Base-by-base conservation (phyloP, 64 coral and sea anemone genomes). In the Montipora cactus region DNA sequence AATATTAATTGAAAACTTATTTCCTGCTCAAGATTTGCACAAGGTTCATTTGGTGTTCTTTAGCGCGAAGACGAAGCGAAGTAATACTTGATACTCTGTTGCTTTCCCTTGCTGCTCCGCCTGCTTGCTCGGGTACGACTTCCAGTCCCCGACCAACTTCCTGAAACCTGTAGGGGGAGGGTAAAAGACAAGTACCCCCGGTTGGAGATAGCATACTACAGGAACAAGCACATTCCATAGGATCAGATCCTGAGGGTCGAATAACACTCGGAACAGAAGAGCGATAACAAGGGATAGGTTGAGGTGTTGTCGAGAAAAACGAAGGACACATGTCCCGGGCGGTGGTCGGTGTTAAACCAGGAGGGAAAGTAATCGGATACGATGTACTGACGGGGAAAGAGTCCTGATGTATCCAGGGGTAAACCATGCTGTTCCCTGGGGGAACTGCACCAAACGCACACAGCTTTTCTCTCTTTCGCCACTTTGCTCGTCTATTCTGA, bases 401-500 rank as follows among this genome's bases (percentile, higher is more conserved):
- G 73, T 97, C 93, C 59, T 95, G 93, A 37, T 94, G 69, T 23
- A 98, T 68, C 96, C 96, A 98, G 11, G 96, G 96, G 69, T 92
- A 98, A 23, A 90, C 87, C 51, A 94, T 51, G 75, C 93, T 90
- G 83, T 93, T 93, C 4, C 93, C 79, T 0, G 92, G 91, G 13
- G 81, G 89, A 58, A 96, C 90, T 0, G 91, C 81, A 61, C 96
- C 96, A 92, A 94, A 98, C 82, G 94, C 89, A 57, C 94, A 96
- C 77, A 98, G 89, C 94, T 98, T 98, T 85, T 98, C 97, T 0
- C 97, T 87, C 25, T 98, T 98, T 68, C 97, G 84, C 97, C 97
- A 98, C 79, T 98, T 98, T 8, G 97, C 97, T 91, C 97, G 73
- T 80, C 97, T 92, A 77, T 98, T 98, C 81, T 98, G 97, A 91